Base-by-base conservation (phyloP, 2,888 invertebrate species). In the Leptarthrus brevirostris region DNA sequence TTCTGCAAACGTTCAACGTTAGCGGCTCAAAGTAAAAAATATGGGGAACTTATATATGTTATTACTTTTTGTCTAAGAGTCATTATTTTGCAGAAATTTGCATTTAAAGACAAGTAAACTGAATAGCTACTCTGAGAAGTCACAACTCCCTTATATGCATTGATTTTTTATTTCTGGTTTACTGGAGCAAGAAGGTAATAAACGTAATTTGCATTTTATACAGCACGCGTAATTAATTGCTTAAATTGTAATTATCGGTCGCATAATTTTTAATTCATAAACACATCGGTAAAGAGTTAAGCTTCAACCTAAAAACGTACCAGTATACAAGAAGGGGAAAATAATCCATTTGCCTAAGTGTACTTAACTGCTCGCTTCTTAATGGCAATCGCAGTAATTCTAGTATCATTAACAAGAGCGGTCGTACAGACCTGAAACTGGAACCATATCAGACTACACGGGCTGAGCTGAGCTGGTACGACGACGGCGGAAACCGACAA, bases 401-500 rank as follows among this genome's bases (percentile, higher is more conserved):
- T 47, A 64, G 44, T 64, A 64, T 47, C 64, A 69, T 52, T 52
- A 69, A 69, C 52, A 52, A 52, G 40, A 52, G 52, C 1, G 18
- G 52, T 26, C 6, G 26, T 30, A 26, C 14, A 24, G 14, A 26
- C 5, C 18, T 24, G 14, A 49, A 49, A 26, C 64, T 44, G 49
- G 47, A 66, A 5, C 40, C 36, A 18, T 44, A 69, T 52, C 20
- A 66, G 66, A 66, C 24, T 20, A n/a, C n/a, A n/a, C n/a, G n/a
- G n/a, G n/a, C n/a, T n/a, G n/a, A n/a, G n/a, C n/a, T n/a, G n/a
- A n/a, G n/a, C n/a, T n/a, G n/a, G 30, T 30, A 30, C 30, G 30
- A 52, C 30, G 30, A 44, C 34, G 52, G 30, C 66, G 71, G 73
- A 75, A 73, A 75, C 70, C 75, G 71, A 69, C 61, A 71, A 75